Conservation (phyloP, 2,113 vertebrate species). For the Erpornis zantholeuca region DNA sequence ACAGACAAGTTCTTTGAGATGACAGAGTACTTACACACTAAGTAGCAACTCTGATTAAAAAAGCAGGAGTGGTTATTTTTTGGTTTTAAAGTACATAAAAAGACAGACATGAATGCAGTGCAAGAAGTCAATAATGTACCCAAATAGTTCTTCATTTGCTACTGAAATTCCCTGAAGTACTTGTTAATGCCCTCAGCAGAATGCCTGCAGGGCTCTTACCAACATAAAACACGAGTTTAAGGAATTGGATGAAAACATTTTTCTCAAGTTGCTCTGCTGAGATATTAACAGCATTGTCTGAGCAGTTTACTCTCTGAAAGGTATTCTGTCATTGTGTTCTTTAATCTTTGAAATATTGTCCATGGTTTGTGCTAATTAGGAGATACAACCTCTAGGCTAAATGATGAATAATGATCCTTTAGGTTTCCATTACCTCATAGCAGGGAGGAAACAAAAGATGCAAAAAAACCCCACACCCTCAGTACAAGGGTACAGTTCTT, state of each 20-base stretch:
- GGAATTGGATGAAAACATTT: background rate
- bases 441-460: background rate
- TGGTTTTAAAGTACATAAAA: background rate
- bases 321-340: background rate
- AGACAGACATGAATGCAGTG: background rate
- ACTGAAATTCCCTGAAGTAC: background rate
- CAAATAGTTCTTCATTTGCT: background rate
- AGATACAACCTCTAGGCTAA: background rate
- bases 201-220: background rate
- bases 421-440: background rate
- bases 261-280: background rate
- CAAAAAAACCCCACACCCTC: accelerated
- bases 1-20: background rate
- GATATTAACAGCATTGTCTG: background rate
- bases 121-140: background rate
- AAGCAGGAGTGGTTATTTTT: background rate
- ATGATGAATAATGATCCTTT: background rate
- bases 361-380: background rate
- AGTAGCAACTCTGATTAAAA: background rate
- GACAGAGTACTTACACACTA: background rate
- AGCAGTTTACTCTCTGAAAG: background rate
- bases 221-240: background rate
- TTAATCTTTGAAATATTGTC: background rate
- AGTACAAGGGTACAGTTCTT: background rate
- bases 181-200: background rate